phyloP scores from a whole-genome alignment of 2,113 vertebrate genomes.

The Gallinago undulata region DNA sequence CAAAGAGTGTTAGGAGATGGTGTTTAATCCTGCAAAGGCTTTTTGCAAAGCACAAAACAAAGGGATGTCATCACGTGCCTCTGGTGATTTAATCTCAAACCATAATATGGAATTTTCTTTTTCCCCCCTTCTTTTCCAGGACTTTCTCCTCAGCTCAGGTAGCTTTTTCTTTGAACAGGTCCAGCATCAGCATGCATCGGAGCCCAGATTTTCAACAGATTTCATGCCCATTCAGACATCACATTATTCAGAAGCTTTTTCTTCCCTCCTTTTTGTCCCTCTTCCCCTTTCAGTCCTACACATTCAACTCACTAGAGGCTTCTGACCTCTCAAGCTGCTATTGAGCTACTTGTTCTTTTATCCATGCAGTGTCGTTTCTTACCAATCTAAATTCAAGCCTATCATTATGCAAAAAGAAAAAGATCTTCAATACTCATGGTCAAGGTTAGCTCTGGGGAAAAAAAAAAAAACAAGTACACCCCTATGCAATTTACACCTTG shows the following conservation, averaged over 20 bases:
- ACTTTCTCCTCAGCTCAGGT: neutral
- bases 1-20: neutral
- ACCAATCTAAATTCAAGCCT: neutral
- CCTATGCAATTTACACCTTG: neutral
- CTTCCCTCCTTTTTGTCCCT: neutral
- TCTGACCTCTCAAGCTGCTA: neutral
- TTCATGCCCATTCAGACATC: neutral
- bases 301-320: neutral
- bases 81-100: neutral
- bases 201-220: neutral
- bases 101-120: fast-evolving
- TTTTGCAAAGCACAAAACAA: neutral
- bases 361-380: neutral
- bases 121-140: neutral
- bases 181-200: neutral
- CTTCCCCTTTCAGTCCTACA: neutral
- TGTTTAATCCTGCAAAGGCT: neutral
- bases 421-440: neutral
- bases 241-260: neutral
- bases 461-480: neutral
- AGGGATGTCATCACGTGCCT: neutral
- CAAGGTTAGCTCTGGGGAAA: neutral
- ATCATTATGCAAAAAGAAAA: neutral
- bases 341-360: neutral
- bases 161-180: neutral